Percentiles rank a stretch among this genome's conserved stretches.
These are phyloP conservation scores for Zelleria hepariella DNA, from an alignment of 2,888 invertebrate genomes.

Conservation along the genomic window DNA sequence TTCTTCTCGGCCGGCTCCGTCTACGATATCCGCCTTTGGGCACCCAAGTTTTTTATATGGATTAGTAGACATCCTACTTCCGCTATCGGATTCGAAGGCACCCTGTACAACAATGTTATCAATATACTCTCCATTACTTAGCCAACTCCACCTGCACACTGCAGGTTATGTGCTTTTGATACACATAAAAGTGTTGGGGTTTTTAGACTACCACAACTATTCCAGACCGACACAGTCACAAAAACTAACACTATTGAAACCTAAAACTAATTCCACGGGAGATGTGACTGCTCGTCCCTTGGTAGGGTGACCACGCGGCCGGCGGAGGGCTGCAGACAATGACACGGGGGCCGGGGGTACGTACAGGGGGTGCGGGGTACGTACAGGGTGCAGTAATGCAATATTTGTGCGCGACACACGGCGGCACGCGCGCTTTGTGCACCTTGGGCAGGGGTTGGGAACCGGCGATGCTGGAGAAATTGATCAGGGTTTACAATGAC, in stretches of 20 bases:
- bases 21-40: no score
- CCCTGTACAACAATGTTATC: no score
- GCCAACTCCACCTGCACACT: no score
- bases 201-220: no score
- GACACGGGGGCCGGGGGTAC: slow-evolving; percentile 28
- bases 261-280: slow-evolving; percentile 42
- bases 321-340: slow-evolving; percentile 38
- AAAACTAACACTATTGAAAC: slow-evolving; percentile 43
- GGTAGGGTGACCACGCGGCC: slow-evolving; percentile 51
- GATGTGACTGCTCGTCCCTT: slow-evolving; percentile 25
- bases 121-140: no score
- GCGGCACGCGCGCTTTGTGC: slow-evolving; percentile 60
- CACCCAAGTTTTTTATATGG: no score
- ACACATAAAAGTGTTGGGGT: no score
- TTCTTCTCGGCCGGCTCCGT: no score
- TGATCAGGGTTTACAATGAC: no score
- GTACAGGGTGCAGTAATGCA: slow-evolving; percentile 40
- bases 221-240: slow-evolving; percentile 10
- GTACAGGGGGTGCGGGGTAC: slow-evolving; percentile 14
- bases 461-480: slow-evolving; percentile 22
- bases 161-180: no score
- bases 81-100: no score
- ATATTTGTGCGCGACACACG: slow-evolving; percentile 69
- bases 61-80: no score
- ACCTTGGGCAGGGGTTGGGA: slow-evolving; percentile 45